Evolutionary conservation across 2,113 vertebrate genomes (phyloP).

Genomic region (Falcunculus frontatus): DNA sequence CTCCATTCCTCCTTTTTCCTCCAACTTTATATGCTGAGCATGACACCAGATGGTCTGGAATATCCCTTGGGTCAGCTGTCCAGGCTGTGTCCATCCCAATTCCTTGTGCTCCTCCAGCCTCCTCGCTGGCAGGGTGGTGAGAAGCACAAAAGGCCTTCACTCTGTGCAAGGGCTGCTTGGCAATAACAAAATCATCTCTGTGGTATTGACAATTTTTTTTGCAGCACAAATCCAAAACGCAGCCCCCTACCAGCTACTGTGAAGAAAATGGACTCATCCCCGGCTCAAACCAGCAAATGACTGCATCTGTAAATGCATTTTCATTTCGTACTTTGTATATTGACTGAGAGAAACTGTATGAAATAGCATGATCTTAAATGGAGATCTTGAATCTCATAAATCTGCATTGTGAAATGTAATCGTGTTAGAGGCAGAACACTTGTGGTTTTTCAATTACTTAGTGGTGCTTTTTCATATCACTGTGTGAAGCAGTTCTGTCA

Average conservation of each 20-base stretch:
- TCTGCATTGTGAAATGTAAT: conserved; percentile 20
- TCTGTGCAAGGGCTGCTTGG: not conserved
- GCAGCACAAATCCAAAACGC: not conserved
- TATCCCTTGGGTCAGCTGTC: not conserved
- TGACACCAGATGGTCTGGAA: not conserved
- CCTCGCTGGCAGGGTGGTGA: not conserved
- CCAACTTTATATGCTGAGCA: not conserved
- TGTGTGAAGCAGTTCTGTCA: not conserved
- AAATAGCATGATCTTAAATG: not conserved
- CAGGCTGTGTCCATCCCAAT: not conserved
- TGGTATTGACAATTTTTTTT: not conserved
- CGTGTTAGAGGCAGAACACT: not conserved
- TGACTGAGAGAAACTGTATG: not conserved
- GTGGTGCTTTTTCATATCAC: not conserved
- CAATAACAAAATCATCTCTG: not conserved
- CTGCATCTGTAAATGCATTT: not conserved
- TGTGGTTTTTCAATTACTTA: conserved; percentile 28
- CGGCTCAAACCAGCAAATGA: not conserved
- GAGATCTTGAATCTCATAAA: not conserved
- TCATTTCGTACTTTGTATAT: conserved; percentile 15
- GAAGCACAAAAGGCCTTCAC: not conserved
- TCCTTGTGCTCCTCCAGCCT: not conserved
- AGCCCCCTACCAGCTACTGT: not conserved
- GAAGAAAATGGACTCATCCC: not conserved
- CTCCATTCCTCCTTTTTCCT: not conserved